Conservation (phyloP, 2,888 invertebrate genomes). For the Plutella xylostella region DNA sequence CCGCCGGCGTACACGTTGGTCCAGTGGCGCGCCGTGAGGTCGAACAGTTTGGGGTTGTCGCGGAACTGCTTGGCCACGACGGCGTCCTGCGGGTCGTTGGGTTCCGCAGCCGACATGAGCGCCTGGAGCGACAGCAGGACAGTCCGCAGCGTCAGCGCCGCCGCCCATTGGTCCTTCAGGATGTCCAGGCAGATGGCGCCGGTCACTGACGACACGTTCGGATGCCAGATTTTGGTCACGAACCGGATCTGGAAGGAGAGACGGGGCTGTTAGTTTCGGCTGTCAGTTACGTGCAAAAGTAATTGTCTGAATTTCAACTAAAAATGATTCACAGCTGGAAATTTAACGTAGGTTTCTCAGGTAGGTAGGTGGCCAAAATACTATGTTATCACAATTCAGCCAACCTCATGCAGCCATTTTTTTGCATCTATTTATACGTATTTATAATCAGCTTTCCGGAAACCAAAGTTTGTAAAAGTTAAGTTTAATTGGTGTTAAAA, state of each 20-base stretch:
- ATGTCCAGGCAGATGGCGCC: conserved; percentile 99
- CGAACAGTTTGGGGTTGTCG: conserved; percentile 87
- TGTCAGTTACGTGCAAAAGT: too few relatives aligned
- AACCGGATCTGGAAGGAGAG: conserved; percentile 84
- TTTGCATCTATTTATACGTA: too few relatives aligned
- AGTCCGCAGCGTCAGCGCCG: conserved; percentile 97
- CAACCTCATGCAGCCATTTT: too few relatives aligned
- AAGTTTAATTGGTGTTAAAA: too few relatives aligned
- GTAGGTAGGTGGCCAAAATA: too few relatives aligned
- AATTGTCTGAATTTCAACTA: too few relatives aligned
- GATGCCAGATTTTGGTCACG: conserved; percentile 99
- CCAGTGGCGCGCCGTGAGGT: conserved; percentile 95
- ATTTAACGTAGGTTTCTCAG: too few relatives aligned
- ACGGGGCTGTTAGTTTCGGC: background rate
- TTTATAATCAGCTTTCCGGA: too few relatives aligned
- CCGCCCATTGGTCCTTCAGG: conserved; percentile 98
- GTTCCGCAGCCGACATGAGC: conserved; percentile 90
- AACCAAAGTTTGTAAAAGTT: too few relatives aligned
- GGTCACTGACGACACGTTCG: conserved; percentile 98
- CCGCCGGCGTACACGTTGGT: conserved; percentile 94
- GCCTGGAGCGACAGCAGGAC: conserved; percentile 97
- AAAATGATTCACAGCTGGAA: too few relatives aligned
- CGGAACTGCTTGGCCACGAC: conserved; percentile 98
- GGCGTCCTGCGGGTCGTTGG: conserved; percentile 95
- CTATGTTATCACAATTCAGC: too few relatives aligned